These are phyloP conservation scores for Drosophila eugracilis DNA, from an alignment of 1,140 invertebrate species.

Conservation along the genomic window DNA sequence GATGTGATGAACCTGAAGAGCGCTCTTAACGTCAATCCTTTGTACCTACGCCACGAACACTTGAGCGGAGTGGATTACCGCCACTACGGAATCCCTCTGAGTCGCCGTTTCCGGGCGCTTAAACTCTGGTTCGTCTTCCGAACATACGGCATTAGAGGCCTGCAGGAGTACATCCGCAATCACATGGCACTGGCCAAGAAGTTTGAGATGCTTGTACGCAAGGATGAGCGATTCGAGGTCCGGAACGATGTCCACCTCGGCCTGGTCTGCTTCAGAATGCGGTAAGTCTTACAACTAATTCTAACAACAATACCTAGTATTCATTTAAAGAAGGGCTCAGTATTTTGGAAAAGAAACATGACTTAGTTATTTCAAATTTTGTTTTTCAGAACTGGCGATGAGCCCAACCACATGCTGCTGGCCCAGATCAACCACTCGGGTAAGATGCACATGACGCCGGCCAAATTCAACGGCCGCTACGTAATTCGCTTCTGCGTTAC, in stretches of 20 bases:
- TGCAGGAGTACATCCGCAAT: slow-evolving; percentile 93
- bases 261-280: slow-evolving; percentile 89
- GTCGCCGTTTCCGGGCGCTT: slow-evolving; percentile 92
- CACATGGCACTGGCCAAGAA: slow-evolving; percentile 94
- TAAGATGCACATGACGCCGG: slow-evolving; percentile 95
- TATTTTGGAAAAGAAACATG: too few species aligned
- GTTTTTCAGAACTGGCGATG: slow-evolving; percentile 67
- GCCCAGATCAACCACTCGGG: slow-evolving; percentile 95
- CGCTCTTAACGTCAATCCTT: slow-evolving; percentile 95
- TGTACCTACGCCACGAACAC: slow-evolving; percentile 95
- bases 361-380: too few species aligned
- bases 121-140: slow-evolving; percentile 96
- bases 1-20: slow-evolving; percentile 92
- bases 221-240: slow-evolving; percentile 93
- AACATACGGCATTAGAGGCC: slow-evolving; percentile 92
- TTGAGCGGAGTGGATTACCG: slow-evolving; percentile 90
- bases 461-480: slow-evolving; percentile 91
- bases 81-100: slow-evolving; percentile 96
- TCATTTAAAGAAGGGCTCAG: too few species aligned
- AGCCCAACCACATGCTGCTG: slow-evolving; percentile 86
- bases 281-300: slow-evolving; percentile 53
- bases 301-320: background rate
- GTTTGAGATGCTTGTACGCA: slow-evolving; percentile 91
- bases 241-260: slow-evolving; percentile 92
- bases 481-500: slow-evolving; percentile 94